These are phyloP conservation scores for Bungarus multicinctus DNA, from an alignment of 2,113 vertebrate genomes.

Conservation along the genomic window DNA sequence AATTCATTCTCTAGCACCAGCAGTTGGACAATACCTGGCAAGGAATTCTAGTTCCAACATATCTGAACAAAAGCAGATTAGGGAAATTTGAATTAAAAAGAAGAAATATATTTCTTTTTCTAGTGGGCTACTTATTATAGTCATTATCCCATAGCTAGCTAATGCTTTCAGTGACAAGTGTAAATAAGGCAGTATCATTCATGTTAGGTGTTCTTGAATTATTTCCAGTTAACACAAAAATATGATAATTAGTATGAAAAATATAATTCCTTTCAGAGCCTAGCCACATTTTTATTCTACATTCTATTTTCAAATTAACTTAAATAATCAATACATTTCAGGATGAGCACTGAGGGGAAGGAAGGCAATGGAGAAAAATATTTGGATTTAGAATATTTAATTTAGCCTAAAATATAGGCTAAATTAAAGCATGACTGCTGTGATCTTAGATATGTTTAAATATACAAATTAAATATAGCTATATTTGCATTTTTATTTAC, in stretches of 20 bases:
- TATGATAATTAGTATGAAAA: not conserved
- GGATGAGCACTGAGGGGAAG: constrained; percentile 4
- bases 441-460: constrained; percentile 50
- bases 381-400: not conserved
- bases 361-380: not conserved
- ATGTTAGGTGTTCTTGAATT: not conserved
- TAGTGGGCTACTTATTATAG: not conserved
- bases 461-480: not conserved
- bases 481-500: not conserved
- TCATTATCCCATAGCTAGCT: not conserved
- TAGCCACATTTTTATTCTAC: constrained; percentile 25
- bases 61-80: not conserved
- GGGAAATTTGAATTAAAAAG: not conserved
- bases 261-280: not conserved
- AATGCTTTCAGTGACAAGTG: not conserved
- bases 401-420: constrained; percentile 7
- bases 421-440: constrained; percentile 25
- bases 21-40: not conserved
- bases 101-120: not conserved
- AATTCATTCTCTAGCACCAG: not conserved
- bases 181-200: not conserved
- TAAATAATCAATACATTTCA: constrained; percentile 39
- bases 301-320: constrained; percentile 12
- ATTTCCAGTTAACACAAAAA: not conserved
- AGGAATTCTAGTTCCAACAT: not conserved